Evolutionary conservation across 2,888 invertebrate species (phyloP).

Genomic region (Linhomoeus sp.): DNA sequence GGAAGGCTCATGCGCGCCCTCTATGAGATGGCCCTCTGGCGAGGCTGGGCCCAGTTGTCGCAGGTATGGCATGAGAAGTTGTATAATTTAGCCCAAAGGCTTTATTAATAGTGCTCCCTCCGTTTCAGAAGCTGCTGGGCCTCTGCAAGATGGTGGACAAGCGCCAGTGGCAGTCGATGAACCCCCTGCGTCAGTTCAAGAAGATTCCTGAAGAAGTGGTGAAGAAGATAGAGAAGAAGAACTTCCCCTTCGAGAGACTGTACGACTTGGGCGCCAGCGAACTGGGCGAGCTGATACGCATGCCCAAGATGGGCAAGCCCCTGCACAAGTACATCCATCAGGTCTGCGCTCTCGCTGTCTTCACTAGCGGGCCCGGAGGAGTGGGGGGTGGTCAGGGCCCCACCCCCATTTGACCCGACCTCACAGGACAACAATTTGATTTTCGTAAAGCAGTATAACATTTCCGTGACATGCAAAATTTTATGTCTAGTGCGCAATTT

Average conservation of each 20-base stretch:
- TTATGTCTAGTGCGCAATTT: too few relatives aligned
- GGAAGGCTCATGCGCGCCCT: constrained; percentile 82
- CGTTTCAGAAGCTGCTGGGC: constrained; percentile 57
- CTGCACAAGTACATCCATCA: constrained; percentile 90
- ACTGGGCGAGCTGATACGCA: constrained; percentile 69
- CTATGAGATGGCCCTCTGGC: constrained; percentile 74
- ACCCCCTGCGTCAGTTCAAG: constrained; percentile 73
- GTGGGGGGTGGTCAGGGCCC: too few relatives aligned
- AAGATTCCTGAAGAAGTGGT: constrained; percentile 92
- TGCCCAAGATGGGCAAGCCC: constrained; percentile 77
- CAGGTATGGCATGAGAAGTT: constrained; percentile 27
- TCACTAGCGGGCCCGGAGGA: too few relatives aligned
- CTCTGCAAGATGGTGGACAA: constrained; percentile 97
- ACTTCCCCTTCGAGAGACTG: constrained; percentile 41
- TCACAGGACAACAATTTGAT: too few relatives aligned
- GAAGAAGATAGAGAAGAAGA: constrained; percentile 90
- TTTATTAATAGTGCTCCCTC: neutral
- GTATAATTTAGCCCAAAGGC: neutral
- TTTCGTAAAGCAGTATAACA: too few relatives aligned
- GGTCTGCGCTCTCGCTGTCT: constrained; percentile 5
- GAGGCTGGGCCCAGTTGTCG: constrained; percentile 90
- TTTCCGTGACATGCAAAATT: too few relatives aligned
- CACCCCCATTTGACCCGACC: too few relatives aligned
- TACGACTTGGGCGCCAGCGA: constrained; percentile 93
- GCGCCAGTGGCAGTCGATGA: constrained; percentile 90